Evolutionary conservation across 2,797 vertebrate species (phyloP), one percentile per base, ranked within the genome.

Genomic region (Centroberyx gerrardi): DNA sequence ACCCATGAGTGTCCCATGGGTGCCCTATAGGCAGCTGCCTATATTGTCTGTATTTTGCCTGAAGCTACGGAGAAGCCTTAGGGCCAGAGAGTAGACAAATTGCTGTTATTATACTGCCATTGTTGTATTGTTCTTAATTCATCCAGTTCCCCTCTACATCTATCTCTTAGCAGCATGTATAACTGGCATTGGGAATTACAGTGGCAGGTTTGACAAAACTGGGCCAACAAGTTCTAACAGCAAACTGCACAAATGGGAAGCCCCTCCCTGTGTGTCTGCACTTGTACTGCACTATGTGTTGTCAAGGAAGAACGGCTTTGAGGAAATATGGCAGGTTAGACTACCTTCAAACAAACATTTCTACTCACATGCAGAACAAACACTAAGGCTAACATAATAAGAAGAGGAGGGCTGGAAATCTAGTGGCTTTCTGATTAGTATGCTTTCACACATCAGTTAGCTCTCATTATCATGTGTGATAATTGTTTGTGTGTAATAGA

Each of bases 171-270:
- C 33, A 80, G 72, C 60, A 82, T 49, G 54, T 59, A 62, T 59
- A 44, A 38, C 44, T 59, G 65, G 72, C 71, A 74, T 64, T 59
- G 64, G 74, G 69, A 71, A 68, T 63, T 67, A 52, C 61, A 76
- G 77, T 74, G 86, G 86, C 84, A 76, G 78, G 58, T 71, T 69
- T 54, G 60, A 81, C 78, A 71, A 74, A 85, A 85, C 53, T 68
- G 72, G 70, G 76, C 74, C 73, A 69, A 74, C 70, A 76, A 80
- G 61, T 61, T 69, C 64, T 71, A 78, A 67, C 72, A 65, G 74
- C 68, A 64, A 74, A 66, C 52, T 42, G 40, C 29, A 62, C 70
- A 63, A 76, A 53, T 52, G 48, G 48, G 62, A 80, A 71, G 61
- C 58, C 71, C 66, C 54, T 74, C 62, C 63, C 66, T 70, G 42